A percentile compares a stretch with the other conserved stretches of the same genome.
These are phyloP conservation scores for Cheilosia vulpina DNA, from an alignment of 2,888 invertebrate species.

Conservation along the genomic window DNA sequence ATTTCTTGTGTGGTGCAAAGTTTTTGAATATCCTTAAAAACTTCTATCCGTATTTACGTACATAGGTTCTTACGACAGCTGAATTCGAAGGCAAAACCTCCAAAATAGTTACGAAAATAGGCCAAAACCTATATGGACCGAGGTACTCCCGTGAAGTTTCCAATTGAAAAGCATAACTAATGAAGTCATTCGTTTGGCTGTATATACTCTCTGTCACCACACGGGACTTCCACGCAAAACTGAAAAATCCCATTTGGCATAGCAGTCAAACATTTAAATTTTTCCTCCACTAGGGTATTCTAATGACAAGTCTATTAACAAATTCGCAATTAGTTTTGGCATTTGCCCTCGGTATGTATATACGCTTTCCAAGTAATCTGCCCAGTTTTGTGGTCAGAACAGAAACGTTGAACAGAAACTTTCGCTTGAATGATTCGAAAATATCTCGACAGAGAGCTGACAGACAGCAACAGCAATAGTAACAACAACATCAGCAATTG, in stretches of 20 bases:
- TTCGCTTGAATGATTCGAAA: conserved; percentile 41
- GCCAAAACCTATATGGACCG: no score
- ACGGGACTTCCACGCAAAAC: no score
- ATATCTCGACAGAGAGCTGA: conserved; percentile 35
- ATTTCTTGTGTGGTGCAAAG: no score
- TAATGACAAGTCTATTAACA: conserved; percentile 35
- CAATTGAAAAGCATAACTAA: no score
- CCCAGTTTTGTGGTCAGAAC: conserved; percentile 20
- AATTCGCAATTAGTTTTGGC: conserved; percentile 39
- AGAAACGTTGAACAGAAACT: conserved; percentile 22
- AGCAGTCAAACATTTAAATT: conserved; percentile 9
- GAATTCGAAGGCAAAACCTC: no score
- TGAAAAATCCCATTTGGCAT: background rate
- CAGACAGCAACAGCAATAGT: background rate
- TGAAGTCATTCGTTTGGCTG: no score
- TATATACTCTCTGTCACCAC: no score
- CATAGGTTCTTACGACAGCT: no score
- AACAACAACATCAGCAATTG: background rate
- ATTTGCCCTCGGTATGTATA: conserved; percentile 18
- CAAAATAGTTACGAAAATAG: no score
- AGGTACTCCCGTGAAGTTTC: no score
- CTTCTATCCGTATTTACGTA: no score
- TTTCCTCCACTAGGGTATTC: background rate
- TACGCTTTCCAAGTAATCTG: conserved; percentile 14
- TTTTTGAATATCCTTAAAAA: no score